These are phyloP conservation scores for Porites lobata DNA, from an alignment of 92 coral and sea anemone genomes.

Conservation along the genomic window DNA sequence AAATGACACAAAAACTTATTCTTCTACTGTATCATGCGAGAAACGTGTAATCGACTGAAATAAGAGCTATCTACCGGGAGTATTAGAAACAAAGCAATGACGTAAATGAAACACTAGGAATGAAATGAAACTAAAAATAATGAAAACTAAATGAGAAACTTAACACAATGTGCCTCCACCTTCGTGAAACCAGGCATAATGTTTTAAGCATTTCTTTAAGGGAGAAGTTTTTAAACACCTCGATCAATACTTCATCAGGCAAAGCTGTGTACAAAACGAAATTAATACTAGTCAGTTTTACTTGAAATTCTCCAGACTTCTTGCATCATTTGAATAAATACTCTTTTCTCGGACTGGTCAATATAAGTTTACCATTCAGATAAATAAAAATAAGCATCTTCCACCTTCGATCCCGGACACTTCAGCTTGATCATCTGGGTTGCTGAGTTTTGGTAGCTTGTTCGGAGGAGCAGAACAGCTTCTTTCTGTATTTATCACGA, in stretches of 20 bases:
- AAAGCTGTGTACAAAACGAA: constrained; percentile 68
- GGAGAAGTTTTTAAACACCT: constrained; percentile 63
- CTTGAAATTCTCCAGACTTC: constrained; percentile 45
- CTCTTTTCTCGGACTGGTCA: constrained; percentile 39
- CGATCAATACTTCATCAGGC: constrained; percentile 66
- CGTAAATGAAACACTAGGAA: too few relatives aligned
- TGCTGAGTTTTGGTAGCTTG: constrained; percentile 54
- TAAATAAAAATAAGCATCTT: constrained; percentile 45
- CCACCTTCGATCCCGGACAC: constrained; percentile 52
- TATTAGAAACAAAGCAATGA: too few relatives aligned
- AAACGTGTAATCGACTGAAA: too few relatives aligned
- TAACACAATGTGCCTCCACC: constrained; percentile 63
- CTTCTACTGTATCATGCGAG: too few relatives aligned
- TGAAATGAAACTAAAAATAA: too few relatives aligned
- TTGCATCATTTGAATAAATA: constrained; percentile 52
- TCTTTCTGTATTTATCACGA: constrained; percentile 48
- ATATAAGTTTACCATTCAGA: constrained; percentile 46
- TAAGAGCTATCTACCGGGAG: too few relatives aligned
- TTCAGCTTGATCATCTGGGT: constrained; percentile 45
- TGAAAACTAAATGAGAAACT: too few relatives aligned
- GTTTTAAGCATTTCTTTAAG: constrained; percentile 60
- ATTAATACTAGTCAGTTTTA: constrained; percentile 54
- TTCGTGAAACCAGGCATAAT: constrained; percentile 53
- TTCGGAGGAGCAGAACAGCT: constrained; percentile 51
- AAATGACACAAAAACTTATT: too few relatives aligned